phyloP scores from a whole-genome alignment of 2,888 invertebrate genomes.

The Trichogramma dendrolimi region DNA sequence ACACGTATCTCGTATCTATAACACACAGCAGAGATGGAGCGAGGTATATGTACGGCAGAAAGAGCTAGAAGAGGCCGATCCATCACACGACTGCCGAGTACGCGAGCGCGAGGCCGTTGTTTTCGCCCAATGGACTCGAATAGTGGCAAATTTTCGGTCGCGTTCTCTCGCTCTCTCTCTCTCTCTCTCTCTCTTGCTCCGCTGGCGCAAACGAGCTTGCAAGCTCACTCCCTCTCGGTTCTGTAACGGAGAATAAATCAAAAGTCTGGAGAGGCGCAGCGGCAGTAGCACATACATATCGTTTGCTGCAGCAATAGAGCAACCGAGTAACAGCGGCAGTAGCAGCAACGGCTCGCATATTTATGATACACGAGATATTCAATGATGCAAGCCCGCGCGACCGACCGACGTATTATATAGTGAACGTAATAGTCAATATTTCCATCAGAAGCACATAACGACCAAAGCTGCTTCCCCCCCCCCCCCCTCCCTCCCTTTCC shows the following conservation, averaged over 20 bases:
- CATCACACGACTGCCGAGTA: slow-evolving; percentile 23
- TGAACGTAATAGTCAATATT: slow-evolving; percentile 53
- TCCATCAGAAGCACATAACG: slow-evolving; percentile 52
- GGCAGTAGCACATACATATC: slow-evolving; percentile 36
- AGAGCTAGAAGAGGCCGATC: slow-evolving; percentile 35
- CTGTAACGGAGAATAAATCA: slow-evolving; percentile 44
- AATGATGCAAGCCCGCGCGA: slow-evolving; percentile 45
- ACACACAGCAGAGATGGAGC: not conserved
- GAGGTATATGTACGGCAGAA: slow-evolving; percentile 1
- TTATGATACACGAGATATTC: slow-evolving; percentile 47
- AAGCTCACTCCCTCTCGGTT: slow-evolving; percentile 10
- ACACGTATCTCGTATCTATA: slow-evolving; percentile 25
- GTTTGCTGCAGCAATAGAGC: not conserved
- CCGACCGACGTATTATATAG: slow-evolving; percentile 38
- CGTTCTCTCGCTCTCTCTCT: slow-evolving; percentile 29
- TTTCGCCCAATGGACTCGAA: slow-evolving; percentile 33
- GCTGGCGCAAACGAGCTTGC: not conserved
- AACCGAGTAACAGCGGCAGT: not conserved
- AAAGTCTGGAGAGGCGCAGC: slow-evolving; percentile 48
- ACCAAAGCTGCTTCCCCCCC: not conserved
- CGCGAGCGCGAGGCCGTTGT: slow-evolving; percentile 5
- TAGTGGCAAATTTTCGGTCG: slow-evolving; percentile 34
- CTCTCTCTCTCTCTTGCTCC: slow-evolving; percentile 17
- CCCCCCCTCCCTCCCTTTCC: no score
- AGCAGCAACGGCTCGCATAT: slow-evolving; percentile 43